Base-by-base conservation (phyloP, 1,140 invertebrate genomes). In the Drosophila azteca region DNA sequence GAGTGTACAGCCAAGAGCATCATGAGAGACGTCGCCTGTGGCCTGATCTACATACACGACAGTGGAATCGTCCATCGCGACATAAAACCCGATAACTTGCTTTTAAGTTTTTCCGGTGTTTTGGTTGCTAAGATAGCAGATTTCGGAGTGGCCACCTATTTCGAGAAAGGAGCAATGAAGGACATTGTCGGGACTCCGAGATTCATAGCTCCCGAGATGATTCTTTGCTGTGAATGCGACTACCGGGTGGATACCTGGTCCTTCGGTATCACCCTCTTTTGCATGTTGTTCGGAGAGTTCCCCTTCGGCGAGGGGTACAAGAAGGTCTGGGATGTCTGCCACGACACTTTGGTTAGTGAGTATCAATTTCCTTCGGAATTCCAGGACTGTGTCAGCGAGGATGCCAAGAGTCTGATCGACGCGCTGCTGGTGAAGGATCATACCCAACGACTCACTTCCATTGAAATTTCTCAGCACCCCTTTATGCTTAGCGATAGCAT, bases 131-230 rank as follows among this genome's bases (percentile, higher is more conserved):
- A 75, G 41, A 75, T 75, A 6, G 24, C 50, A 0, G 72, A 66
- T 17, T 75, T 75, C 44, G 61, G 68, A 5, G n/a, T 65, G 24
- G 67, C 72, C 20, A 66, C 39, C 8, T 35, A 41, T 2, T 71
- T 57, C 31, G 4, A 41, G 3, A 67, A 51, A 0, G 41, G 35
- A 1, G 15, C 41, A 4, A 13, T 61, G 0, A n/a, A 57, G 22
- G 13, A 55, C 26, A 50, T 17, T 13, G 64, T 68, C 9, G 72
- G 72, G 0, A 60, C 71, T 9, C n/a, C 52, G 0, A 26, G 13
- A 1, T 74, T 48, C 2, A 69, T 74, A 48, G 66, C 71, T 1
- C 66, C 71, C 20, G 71, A 74, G 50, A 8, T 64, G 6, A 20
- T 70, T 7, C 44, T 1, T 9, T 31, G 39, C 17, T 7, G 4